Evolutionary conservation across 2,797 vertebrate genomes (phyloP).

Genomic region (Iguana delicatissima): DNA sequence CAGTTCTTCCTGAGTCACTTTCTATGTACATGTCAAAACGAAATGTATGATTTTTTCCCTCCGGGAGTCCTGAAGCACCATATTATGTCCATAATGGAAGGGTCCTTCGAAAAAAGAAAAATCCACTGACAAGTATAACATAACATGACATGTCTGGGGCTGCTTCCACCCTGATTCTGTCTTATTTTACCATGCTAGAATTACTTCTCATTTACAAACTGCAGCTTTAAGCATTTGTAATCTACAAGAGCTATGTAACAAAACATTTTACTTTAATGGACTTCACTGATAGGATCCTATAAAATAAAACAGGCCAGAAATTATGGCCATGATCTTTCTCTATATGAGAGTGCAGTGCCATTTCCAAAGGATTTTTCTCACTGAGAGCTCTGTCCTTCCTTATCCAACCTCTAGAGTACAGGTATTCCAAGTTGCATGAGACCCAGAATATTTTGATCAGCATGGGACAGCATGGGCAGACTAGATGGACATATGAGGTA

Average conservation of each 20-base stretch:
- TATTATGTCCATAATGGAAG: not conserved
- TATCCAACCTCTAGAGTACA: not conserved
- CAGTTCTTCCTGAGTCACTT: constrained; percentile 16
- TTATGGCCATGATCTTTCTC: not conserved
- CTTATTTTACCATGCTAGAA: not conserved
- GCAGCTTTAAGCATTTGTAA: not conserved
- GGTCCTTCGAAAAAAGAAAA: not conserved
- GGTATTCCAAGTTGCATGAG: not conserved
- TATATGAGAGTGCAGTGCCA: not conserved
- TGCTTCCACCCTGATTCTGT: not conserved
- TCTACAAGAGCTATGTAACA: not conserved
- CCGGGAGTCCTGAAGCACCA: not conserved
- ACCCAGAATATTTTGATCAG: not conserved
- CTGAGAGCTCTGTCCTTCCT: not conserved
- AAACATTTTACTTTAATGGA: not conserved
- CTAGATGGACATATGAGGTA: not conserved
- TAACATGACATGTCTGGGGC: too few species aligned
- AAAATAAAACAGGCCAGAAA: not conserved
- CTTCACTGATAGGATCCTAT: not conserved
- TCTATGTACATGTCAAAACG: constrained; percentile 11
- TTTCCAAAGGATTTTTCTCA: not conserved
- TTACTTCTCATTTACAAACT: not conserved
- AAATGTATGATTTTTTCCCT: not conserved
- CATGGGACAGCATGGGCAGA: not conserved
- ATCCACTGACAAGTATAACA: not conserved